Evolutionary conservation across 1,140 invertebrate genomes (phyloP).

Genomic region (Platorchestia sp.): DNA sequence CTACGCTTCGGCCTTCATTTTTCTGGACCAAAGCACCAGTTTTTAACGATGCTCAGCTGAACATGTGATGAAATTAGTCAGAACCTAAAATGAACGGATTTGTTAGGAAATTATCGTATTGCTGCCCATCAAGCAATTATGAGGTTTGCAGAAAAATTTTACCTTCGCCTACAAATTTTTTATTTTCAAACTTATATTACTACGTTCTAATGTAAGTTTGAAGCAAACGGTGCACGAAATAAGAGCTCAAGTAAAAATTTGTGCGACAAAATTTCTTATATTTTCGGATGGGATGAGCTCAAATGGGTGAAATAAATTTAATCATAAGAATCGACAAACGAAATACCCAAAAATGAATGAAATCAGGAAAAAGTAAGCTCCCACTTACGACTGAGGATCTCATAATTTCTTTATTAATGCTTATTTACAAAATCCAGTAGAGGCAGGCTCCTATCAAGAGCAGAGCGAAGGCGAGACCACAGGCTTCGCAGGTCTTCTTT

Average conservation of each 20-base stretch:
- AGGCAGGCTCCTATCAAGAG: background rate
- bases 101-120: background rate
- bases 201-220: too few species aligned
- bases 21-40: too few species aligned
- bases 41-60: too few species aligned
- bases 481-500: constrained; percentile 38
- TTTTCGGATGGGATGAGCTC: background rate
- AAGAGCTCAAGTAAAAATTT: background rate
- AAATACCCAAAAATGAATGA: background rate
- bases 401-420: background rate
- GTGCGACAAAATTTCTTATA: background rate
- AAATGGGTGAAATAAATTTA: background rate
- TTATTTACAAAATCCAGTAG: background rate
- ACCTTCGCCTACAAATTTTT: background rate
- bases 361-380: background rate
- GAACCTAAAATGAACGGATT: background rate
- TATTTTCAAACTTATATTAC: too few species aligned
- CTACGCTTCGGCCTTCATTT: background rate
- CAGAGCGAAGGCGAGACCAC: background rate
- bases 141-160: background rate
- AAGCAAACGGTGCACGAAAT: too few species aligned
- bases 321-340: background rate
- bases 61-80: background rate
- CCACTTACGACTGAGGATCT: background rate
- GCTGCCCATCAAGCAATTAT: background rate